phyloP scores from a whole-genome alignment of 2,113 vertebrate genomes.

The Atrichornis clamosus region DNA sequence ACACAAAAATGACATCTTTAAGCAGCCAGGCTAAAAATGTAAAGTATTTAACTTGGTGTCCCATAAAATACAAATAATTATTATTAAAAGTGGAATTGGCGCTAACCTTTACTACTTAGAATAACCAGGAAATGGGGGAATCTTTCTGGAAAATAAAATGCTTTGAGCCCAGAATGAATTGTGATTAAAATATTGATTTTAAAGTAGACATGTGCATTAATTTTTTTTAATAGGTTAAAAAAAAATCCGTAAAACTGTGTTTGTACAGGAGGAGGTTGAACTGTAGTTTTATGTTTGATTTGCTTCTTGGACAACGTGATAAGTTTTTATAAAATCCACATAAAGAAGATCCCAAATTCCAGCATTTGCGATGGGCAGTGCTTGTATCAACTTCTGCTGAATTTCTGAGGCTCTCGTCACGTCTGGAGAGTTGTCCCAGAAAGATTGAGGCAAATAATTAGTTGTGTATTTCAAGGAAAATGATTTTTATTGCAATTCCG shows the following conservation, averaged over 20 bases:
- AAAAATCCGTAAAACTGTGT: background rate
- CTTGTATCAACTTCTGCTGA: background rate
- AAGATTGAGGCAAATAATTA: background rate
- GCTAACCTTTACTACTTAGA: accelerated
- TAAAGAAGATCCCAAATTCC: background rate
- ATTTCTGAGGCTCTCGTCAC: background rate
- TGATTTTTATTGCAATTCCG: background rate
- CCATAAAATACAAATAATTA: background rate
- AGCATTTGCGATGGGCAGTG: background rate
- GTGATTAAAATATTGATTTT: background rate
- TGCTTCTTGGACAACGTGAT: background rate
- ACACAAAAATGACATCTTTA: conserved; percentile 43
- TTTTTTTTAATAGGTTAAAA: background rate
- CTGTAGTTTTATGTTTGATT: background rate
- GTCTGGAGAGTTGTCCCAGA: background rate
- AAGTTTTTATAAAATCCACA: background rate
- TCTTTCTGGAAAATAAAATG: background rate
- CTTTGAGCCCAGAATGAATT: background rate
- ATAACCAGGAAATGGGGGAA: background rate
- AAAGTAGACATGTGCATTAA: accelerated
- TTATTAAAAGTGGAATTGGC: background rate
- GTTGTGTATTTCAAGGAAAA: background rate
- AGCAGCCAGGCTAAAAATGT: background rate
- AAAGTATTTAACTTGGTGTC: background rate
- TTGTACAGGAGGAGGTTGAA: background rate